Conservation (phyloP, 2,113 vertebrate genomes). For the Psittacula cyanocephala region DNA sequence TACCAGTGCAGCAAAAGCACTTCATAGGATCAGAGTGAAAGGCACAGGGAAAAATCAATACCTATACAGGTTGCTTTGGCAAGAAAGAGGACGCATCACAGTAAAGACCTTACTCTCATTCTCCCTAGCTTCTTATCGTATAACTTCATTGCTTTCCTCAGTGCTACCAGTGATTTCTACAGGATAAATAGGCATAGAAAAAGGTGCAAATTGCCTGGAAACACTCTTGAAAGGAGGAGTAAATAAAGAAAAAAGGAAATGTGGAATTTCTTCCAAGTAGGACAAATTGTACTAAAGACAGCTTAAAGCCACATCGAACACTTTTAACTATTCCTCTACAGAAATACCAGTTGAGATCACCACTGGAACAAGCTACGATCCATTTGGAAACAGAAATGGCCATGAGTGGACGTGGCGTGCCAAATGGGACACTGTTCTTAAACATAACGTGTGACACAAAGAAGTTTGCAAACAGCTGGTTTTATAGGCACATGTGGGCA, state of each 20-base stretch:
- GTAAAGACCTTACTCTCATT: neutral
- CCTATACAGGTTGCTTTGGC: neutral
- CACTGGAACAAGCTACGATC: neutral
- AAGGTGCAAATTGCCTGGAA: neutral
- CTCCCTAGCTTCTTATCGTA: neutral
- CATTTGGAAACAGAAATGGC: neutral
- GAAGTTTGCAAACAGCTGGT: neutral
- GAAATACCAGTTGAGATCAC: neutral
- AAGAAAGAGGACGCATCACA: neutral
- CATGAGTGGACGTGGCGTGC: neutral
- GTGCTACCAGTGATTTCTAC: neutral
- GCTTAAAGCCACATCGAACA: neutral
- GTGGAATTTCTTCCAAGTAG: neutral
- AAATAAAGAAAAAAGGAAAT: neutral
- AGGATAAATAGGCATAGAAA: neutral
- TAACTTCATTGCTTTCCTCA: neutral
- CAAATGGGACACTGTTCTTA: neutral
- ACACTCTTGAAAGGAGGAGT: neutral
- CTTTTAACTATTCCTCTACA: neutral
- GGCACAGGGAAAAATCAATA: neutral
- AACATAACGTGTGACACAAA: neutral
- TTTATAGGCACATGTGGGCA: neutral
- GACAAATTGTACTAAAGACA: neutral
- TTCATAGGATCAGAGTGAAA: neutral
- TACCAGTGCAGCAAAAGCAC: neutral